Base-by-base conservation (phyloP, 2,888 invertebrate genomes). In the Heliconius cydno region DNA sequence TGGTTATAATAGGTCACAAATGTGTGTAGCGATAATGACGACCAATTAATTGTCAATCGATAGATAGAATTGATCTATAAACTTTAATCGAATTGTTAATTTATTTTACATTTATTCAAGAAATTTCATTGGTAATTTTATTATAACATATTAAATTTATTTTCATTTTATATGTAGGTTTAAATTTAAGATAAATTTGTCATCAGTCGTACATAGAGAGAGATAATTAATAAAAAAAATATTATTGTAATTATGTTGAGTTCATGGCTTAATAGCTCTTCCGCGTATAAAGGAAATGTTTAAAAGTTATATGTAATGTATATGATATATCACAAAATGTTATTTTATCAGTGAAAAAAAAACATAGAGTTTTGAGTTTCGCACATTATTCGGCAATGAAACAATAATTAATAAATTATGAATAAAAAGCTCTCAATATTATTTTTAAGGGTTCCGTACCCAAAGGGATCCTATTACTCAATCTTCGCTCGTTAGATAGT, bases 51-150 rank as follows among this genome's bases (percentile, higher is more conserved):
- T 60, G 60, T 60, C 4, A 13, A 60, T 73, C 57, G n/a, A 34
- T 60, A 73, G 73, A 73, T 38, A 73, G 13, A 25, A 60, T 73
- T 60, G 60, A 73, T 73, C n/a, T 73, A 60, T 73, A 60, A 73
- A n/a, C 30, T 73, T 60, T 73, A 73, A 73, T 73, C 15, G 73
- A n/a, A 38, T 34, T 34, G 60, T 34, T 52, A 6, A 73, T 73
- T 73, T 60, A 34, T 34, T 73, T 73, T n/a, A 73, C 34, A 73
- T 34, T 57, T 70, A 46, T 41, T 70, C 25, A 25, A 52, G 52
- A 9, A 28, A 28, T 19, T 41, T 25, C 0, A 28, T 65, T 65
- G 1, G 15, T 65, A 15, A n/a, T 68, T 68, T n/a, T 38, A 38
- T 38, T 68, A 68, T n/a, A 38, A 38, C 6, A 41, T 15, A 38